These are phyloP conservation scores for Pelusios castaneus DNA, from an alignment of 2,113 vertebrate species.

Conservation along the genomic window DNA sequence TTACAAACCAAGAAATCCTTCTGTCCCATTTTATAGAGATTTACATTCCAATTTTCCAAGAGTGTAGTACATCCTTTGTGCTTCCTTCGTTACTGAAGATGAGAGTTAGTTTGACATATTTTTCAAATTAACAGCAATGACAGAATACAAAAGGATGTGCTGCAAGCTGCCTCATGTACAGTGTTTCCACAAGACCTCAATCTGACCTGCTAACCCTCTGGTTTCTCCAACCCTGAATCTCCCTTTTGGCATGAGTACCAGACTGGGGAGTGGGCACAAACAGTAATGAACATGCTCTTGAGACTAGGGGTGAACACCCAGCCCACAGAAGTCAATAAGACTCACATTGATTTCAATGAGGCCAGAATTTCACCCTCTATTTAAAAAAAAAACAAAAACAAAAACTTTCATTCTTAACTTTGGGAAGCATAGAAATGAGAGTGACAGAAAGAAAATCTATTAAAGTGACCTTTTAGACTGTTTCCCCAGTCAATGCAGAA, in stretches of 20 bases:
- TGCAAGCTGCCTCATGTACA: background rate
- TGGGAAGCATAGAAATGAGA: background rate
- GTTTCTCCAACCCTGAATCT: background rate
- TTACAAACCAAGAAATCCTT: background rate
- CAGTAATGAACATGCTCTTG: background rate
- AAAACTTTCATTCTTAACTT: background rate
- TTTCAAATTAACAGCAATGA: background rate
- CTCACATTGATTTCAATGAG: background rate
- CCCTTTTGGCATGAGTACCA: background rate
- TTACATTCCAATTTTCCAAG: background rate
- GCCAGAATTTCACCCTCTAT: background rate
- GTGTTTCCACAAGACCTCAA: background rate
- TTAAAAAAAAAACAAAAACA: too few species aligned
- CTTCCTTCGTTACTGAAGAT: background rate
- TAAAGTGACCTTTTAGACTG: background rate
- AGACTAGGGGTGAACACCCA: background rate
- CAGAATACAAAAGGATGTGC: background rate
- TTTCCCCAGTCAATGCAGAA: background rate
- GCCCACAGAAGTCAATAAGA: background rate
- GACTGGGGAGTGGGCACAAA: background rate
- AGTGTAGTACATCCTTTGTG: background rate
- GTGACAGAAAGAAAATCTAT: background rate
- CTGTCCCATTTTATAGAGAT: background rate
- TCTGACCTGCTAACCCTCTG: rapidly evolving
- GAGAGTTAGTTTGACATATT: background rate